Conservation (phyloP, 2,888 invertebrate genomes). For the Apoderus coryli region DNA sequence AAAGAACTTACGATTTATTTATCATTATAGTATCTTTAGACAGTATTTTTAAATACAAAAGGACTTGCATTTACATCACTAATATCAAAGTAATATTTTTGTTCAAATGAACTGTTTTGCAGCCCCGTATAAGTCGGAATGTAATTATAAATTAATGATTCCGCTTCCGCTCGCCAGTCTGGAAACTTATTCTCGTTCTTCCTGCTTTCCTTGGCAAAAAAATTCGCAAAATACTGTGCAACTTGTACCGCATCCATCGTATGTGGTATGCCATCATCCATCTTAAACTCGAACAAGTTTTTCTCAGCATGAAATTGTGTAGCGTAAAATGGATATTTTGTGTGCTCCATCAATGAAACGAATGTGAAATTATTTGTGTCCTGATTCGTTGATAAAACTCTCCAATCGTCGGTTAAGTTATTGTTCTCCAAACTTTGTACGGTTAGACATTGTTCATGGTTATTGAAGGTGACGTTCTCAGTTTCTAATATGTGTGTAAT, state of each 20-base stretch:
- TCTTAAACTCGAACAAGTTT: slow-evolving; percentile 61
- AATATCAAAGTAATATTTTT: slow-evolving; percentile 53
- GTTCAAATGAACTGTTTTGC: slow-evolving; percentile 40
- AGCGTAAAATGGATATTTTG: slow-evolving; percentile 59
- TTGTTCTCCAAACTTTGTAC: slow-evolving; percentile 34
- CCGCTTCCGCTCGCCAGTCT: slow-evolving; percentile 32
- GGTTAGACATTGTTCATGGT: slow-evolving; percentile 35
- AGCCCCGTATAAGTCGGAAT: slow-evolving; percentile 43
- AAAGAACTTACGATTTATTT: too few relatives aligned
- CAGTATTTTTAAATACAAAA: too few relatives aligned
- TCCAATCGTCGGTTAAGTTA: slow-evolving; percentile 48
- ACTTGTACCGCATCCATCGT: slow-evolving; percentile 43
- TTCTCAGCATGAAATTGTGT: slow-evolving; percentile 90
- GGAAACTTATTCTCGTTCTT: slow-evolving; percentile 46
- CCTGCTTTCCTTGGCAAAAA: slow-evolving; percentile 64
- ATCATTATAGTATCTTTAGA: too few relatives aligned
- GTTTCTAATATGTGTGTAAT: slow-evolving; percentile 47
- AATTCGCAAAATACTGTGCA: slow-evolving; percentile 65
- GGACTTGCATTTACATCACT: too few relatives aligned
- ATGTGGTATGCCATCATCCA: slow-evolving; percentile 48
- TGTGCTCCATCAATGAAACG: slow-evolving; percentile 64
- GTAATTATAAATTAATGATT: slow-evolving; percentile 58
- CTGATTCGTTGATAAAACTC: slow-evolving; percentile 50
- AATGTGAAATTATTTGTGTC: slow-evolving; percentile 52
- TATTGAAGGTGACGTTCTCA: slow-evolving; percentile 37